Base-by-base conservation (phyloP, 2,113 vertebrate species). In the Chrysochloris asiatica region DNA sequence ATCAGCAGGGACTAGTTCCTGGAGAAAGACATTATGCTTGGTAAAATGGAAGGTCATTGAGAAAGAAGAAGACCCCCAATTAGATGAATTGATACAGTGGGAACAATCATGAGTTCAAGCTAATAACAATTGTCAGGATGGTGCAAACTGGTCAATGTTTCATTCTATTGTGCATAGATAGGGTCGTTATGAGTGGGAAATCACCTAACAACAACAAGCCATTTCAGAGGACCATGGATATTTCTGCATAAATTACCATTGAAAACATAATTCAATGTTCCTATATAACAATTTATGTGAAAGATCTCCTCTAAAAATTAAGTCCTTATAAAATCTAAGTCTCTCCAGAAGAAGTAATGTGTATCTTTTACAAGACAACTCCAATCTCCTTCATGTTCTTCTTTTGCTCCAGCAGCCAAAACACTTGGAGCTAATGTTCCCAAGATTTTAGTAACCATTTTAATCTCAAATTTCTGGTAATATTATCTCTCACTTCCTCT, bases 371-470 rank as follows among this genome's bases (percentile, higher is more conserved):
- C 22, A 88, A 90, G 63, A 80, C 45, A 48, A 59, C 65, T 61
- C 61, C 26, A 85, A 38, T 33, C 90, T 88, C 65, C 63, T 30
- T 82, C 9, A 50, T 11, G n/a, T 45, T 90, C 93, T 73, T 43
- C 36, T 83, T 90, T 79, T 82, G 28, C 65, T 75, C 38, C 50
- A 65, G 50, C 17, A 61, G 26, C 38, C 76, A 86, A 30, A n/a
- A 88, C 75, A 11, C 41, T 79, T 71, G 26, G 33, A 54, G 38
- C 17, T 79, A 90, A 90, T 92, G 88, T 76, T 45, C 22, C 45
- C 41, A 90, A 90, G 79, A 61, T 82, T 82, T n/a, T 85, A 78
- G 79, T 69, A 69, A 28, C 21, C 22, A 90, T 45, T 82, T 83
- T 83, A 83, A 79, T 67, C 56, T 93, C 54, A 45, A 83, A 83